Evolutionary conservation across 2,113 vertebrate genomes (phyloP), one percentile per base, ranked within the genome.

Genomic region (Machaerirhynchus nigripectus): DNA sequence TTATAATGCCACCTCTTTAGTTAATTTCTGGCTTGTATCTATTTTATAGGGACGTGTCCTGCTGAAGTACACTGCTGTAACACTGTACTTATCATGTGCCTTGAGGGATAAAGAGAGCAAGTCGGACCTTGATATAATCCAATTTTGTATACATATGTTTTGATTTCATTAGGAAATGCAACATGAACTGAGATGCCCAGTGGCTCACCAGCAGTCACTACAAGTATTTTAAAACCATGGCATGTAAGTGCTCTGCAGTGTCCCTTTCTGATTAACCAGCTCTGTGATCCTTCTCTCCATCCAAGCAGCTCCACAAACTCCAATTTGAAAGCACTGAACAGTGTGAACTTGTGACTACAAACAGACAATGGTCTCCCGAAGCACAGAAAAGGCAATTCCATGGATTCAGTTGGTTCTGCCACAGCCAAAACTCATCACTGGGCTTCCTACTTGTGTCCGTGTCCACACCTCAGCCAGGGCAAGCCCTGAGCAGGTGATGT

Each of bases 311-410:
- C 56, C 65, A 75, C 33, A 55, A 71, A 44, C n/a, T 31, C 65
- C 35, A 60, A 5, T 14, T 6, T 0, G 0, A 82, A 27, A 24
- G 44, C 40, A 57, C 24, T 9, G 4, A 44, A n/a, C 39, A 30
- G 30, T 1, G 60, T 24, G 47, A 85, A 28, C 35, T 15, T 53
- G 22, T 3, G 55, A 56, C 17, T 7, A 49, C 60, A 65, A 79
- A 37, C 33, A 24, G 18, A 1, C 9, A 17, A 15, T 1, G 5
- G 2, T 22, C 31, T 81, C n/a, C 1, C 2, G 33, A 35, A 67
- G 39, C 26, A 42, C 35, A 15, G 15, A 39, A 59, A 61, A 84
- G 30, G 23, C 40, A 71, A 40, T 13, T 71, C 49, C 37, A 61
- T 0, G 15, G 59, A 20, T 44, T 30, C 30, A 21, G 23, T 0